Evolutionary conservation across 2,113 vertebrate species (phyloP).

Genomic region (Amphiprion percula): DNA sequence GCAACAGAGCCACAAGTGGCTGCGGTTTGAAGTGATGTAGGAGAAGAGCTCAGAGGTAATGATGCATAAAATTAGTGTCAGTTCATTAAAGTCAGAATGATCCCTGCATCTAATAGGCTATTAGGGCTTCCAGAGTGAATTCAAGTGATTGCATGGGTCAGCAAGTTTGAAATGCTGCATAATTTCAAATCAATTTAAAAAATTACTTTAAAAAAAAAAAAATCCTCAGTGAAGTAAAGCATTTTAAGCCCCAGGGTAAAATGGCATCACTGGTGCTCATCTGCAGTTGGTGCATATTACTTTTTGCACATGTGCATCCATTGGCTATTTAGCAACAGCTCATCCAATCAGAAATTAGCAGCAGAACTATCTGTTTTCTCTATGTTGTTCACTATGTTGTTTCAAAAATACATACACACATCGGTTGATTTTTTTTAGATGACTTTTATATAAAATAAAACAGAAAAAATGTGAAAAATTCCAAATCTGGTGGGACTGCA

Average conservation of each 20-base stretch:
- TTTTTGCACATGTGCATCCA: background rate
- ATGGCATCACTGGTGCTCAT: background rate
- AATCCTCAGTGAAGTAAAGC: background rate
- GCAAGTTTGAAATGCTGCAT: too few species aligned
- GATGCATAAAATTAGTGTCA: constrained; percentile 24
- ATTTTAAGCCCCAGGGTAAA: background rate
- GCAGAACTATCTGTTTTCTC: background rate
- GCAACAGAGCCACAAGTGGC: constrained; percentile 24
- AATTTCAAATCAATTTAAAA: too few species aligned
- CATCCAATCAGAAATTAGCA: constrained; percentile 12
- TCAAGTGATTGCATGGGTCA: too few species aligned
- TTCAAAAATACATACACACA: too few species aligned
- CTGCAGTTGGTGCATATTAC: background rate
- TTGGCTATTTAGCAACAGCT: background rate
- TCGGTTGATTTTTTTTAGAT: too few species aligned
- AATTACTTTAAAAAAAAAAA: too few species aligned
- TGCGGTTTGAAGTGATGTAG: constrained; percentile 8
- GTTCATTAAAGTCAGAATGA: constrained; percentile 1
- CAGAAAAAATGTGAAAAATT: too few species aligned
- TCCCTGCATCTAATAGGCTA: background rate
- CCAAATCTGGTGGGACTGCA: too few species aligned
- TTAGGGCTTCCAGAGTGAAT: background rate
- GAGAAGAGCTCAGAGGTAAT: background rate
- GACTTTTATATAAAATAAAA: too few species aligned
- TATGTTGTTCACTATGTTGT: too few species aligned